These are phyloP conservation scores for Drosophila infuscata DNA, from an alignment of 2,888 invertebrate genomes.

Conservation along the genomic window DNA sequence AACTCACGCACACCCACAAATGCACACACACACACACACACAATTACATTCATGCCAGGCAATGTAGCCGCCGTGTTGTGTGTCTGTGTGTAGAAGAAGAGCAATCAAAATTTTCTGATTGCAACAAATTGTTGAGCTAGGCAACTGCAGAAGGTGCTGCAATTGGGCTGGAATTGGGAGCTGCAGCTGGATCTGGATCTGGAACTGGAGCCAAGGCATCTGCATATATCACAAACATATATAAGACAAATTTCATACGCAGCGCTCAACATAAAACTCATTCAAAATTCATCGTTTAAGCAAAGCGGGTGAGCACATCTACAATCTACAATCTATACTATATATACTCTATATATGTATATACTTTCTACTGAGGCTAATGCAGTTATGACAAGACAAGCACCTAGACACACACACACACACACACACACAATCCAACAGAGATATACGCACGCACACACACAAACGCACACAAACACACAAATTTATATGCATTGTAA, in stretches of 20 bases:
- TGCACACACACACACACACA: slow-evolving; percentile 10
- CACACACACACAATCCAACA: slow-evolving; percentile 13
- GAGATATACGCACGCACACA: slow-evolving; percentile 16
- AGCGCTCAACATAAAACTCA: slow-evolving; percentile 71
- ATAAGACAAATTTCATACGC: slow-evolving; percentile 48
- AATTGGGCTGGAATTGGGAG: slow-evolving; percentile 5
- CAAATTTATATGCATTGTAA: slow-evolving; percentile 57
- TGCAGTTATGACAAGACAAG: slow-evolving; percentile 37
- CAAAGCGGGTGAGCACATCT: slow-evolving; percentile 79
- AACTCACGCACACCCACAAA: slow-evolving; percentile 28
- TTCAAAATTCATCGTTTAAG: slow-evolving; percentile 84
- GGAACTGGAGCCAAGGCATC: slow-evolving; percentile 3
- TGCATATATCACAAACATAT: slow-evolving; percentile 28
- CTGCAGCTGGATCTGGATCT: slow-evolving; percentile 6
- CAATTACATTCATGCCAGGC: slow-evolving; percentile 36
- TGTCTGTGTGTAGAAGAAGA: slow-evolving; percentile 34
- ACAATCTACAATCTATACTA: background rate
- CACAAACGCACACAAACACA: slow-evolving; percentile 9
- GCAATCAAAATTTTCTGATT: slow-evolving; percentile 33
- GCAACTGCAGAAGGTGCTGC: slow-evolving; percentile 12
- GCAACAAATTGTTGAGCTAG: slow-evolving; percentile 39
- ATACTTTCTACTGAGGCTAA: slow-evolving; percentile 5
- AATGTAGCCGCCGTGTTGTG: slow-evolving; percentile 60
- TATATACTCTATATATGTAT: background rate
- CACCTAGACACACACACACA: slow-evolving; percentile 18